Percentiles rank a stretch among this genome's conserved stretches.
Conservation (phyloP, 2,797 vertebrate species). For the Cygnus olor region DNA sequence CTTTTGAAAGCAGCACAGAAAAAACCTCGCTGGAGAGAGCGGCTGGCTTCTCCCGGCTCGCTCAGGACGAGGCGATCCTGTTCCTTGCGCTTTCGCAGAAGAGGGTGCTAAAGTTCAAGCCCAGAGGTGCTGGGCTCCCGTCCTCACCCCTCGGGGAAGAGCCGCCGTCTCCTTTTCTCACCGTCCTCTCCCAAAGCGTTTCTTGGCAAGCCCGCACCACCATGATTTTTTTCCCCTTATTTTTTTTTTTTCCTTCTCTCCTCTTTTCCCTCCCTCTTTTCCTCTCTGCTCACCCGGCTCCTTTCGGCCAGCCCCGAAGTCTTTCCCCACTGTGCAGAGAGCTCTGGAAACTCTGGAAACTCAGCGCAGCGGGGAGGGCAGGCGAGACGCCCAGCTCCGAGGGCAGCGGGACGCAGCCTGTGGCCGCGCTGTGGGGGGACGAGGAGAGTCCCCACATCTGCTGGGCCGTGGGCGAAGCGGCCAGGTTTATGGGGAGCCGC, state of each 20-base stretch:
- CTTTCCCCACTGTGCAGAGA: neutral
- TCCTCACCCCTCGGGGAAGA: neutral
- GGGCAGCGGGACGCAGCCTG: neutral
- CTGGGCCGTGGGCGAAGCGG: constrained; percentile 32
- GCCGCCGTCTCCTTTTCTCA: neutral
- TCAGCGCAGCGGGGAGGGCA: neutral
- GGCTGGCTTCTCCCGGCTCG: neutral
- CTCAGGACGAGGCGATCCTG: neutral
- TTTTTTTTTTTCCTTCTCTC: neutral
- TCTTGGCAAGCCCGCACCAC: neutral
- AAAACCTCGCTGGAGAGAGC: neutral
- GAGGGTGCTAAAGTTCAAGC: constrained; percentile 62
- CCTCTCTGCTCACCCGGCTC: neutral
- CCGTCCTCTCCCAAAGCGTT: neutral
- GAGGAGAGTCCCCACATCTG: constrained; percentile 78
- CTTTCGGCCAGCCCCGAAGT: neutral
- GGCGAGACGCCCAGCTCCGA: neutral
- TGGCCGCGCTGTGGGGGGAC: constrained; percentile 7
- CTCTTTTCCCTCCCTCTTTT: neutral
- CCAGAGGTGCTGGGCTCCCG: constrained; percentile 6
- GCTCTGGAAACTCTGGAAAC: neutral
- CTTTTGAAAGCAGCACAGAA: neutral
- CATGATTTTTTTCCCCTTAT: neutral
- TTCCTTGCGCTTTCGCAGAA: constrained; percentile 28
- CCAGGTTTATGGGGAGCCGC: constrained; percentile 73